Evolutionary conservation across 2,113 vertebrate genomes (phyloP).

Genomic region (Harpagus bidentatus): DNA sequence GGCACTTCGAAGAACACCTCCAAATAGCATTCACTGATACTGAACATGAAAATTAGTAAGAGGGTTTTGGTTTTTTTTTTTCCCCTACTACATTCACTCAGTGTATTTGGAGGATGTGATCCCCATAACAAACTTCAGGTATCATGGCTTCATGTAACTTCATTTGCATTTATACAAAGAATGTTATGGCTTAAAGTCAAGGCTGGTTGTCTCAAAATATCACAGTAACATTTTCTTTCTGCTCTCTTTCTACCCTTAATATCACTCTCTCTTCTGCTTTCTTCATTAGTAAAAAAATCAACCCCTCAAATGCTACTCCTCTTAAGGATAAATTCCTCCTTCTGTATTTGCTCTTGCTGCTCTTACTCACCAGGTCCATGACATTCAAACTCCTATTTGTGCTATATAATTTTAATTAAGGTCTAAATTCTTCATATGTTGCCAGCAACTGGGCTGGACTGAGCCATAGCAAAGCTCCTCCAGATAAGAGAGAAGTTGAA

Average conservation of each 20-base stretch:
- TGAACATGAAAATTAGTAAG: not conserved
- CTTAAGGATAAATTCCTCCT: not conserved
- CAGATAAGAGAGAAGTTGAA: not conserved
- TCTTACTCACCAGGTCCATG: not conserved
- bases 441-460: slow-evolving; percentile 40
- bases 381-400: not conserved
- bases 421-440: not conserved
- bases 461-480: not conserved
- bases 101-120: not conserved
- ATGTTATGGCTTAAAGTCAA: not conserved
- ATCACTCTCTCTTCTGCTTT: not conserved
- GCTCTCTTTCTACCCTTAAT: not conserved
- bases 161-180: not conserved
- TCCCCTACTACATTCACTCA: not conserved
- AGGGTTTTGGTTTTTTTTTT: not conserved
- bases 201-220: not conserved
- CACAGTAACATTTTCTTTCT: not conserved
- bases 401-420: not conserved
- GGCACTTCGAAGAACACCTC: not conserved
- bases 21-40: not conserved
- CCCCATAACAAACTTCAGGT: not conserved
- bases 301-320: not conserved
- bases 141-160: not conserved
- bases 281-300: not conserved
- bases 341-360: not conserved